phyloP scores from a whole-genome alignment of 1,140 invertebrate genomes.

The Drosophila rhopaloa region DNA sequence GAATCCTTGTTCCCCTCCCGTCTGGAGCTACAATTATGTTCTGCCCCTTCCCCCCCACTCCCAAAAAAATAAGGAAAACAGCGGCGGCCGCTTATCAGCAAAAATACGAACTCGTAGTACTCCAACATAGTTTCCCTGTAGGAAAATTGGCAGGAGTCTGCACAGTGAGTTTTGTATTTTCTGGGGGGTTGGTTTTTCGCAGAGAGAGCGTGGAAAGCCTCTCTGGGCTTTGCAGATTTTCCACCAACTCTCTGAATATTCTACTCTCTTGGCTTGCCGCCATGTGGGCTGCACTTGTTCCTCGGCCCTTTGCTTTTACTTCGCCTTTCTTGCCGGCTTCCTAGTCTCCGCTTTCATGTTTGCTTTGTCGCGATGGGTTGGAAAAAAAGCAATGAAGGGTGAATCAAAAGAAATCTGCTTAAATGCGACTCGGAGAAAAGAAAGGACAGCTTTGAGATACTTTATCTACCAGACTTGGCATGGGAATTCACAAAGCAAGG shows the following conservation, averaged over 20 bases:
- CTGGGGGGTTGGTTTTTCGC: constrained; percentile 54
- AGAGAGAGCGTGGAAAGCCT: constrained; percentile 16
- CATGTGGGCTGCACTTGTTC: constrained; percentile 72
- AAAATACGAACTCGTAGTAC: constrained; percentile 72
- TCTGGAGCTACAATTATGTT: constrained; percentile 63
- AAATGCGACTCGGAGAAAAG: background rate
- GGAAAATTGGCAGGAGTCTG: constrained; percentile 70
- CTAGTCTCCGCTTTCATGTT: constrained; percentile 70
- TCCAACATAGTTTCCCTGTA: constrained; percentile 57
- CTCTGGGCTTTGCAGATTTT: constrained; percentile 56
- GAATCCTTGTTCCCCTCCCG: constrained; percentile 37
- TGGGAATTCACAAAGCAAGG: background rate
- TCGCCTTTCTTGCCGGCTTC: constrained; percentile 73
- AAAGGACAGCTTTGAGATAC: constrained; percentile 1
- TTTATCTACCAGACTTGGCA: background rate
- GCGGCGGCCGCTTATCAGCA: constrained; percentile 64
- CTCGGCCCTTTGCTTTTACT: constrained; percentile 62
- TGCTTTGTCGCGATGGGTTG: constrained; percentile 48
- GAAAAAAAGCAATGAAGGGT: constrained; percentile 7
- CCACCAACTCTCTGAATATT: constrained; percentile 7
- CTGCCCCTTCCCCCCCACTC: background rate
- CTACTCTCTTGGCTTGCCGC: constrained; percentile 32
- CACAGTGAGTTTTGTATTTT: constrained; percentile 49
- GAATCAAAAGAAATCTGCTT: constrained; percentile 21
- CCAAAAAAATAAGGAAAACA: constrained; percentile 14